These are phyloP conservation scores for Horisme vitalbata DNA, from an alignment of 2,888 invertebrate species.

Conservation along the genomic window DNA sequence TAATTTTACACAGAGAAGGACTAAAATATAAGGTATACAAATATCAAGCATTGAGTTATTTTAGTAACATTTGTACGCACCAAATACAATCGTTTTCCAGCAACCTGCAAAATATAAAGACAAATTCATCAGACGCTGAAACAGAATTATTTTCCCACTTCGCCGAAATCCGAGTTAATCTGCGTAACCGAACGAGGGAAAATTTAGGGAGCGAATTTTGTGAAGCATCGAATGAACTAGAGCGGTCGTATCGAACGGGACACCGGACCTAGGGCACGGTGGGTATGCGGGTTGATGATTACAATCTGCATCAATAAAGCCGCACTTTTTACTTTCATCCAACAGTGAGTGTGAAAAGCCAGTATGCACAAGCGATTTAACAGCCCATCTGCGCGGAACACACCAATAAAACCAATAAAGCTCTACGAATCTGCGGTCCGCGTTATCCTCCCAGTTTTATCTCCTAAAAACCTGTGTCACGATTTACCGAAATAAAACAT, in stretches of 20 bases:
- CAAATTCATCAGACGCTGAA: conserved; percentile 30
- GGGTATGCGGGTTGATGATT: conserved; percentile 30
- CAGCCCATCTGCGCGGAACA: conserved; percentile 21
- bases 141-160: conserved; percentile 34
- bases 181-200: conserved; percentile 31
- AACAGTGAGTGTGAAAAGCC: conserved; percentile 16
- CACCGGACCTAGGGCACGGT: conserved; percentile 16
- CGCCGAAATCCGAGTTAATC: conserved; percentile 34
- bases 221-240: conserved; percentile 29
- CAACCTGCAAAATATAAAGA: conserved; percentile 20
- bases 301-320: conserved; percentile 28
- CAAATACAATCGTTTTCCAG: conserved; percentile 14
- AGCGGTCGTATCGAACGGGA: conserved; percentile 24
- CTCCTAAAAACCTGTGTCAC: conserved; percentile 30
- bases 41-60: too few species aligned
- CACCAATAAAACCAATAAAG: conserved; percentile 32
- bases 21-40: too few species aligned
- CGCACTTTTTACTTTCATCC: conserved; percentile 25
- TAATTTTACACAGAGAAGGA: too few species aligned
- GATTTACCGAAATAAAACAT: conserved; percentile 34
- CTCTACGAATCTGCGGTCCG: conserved; percentile 26
- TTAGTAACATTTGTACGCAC: too few species aligned
- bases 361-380: conserved; percentile 26
- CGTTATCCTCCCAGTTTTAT: conserved; percentile 27
- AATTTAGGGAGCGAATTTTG: conserved; percentile 33